Conservation (phyloP, 2,113 vertebrate species). For the Peucedramus taeniatus region DNA sequence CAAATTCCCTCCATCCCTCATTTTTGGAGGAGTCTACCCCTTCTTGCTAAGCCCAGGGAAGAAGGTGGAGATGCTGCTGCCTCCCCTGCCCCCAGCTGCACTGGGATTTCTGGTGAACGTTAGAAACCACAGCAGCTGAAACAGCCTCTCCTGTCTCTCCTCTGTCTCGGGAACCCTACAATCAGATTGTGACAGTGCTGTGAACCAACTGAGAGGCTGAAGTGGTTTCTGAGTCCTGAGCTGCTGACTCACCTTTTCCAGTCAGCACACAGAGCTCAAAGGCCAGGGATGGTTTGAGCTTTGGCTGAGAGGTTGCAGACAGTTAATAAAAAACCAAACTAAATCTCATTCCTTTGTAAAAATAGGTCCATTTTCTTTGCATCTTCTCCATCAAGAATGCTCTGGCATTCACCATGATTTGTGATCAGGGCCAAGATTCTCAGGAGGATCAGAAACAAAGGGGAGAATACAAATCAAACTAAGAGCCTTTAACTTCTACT, state of each 20-base stretch:
- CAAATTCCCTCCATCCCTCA: neutral
- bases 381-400: neutral
- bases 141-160: accelerated
- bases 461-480: neutral
- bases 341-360: neutral
- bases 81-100: neutral
- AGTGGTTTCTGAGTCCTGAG: neutral
- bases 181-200: neutral
- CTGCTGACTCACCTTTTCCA: slow-evolving; percentile 31
- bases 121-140: neutral
- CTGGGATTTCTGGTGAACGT: neutral
- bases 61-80: neutral
- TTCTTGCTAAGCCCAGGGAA: neutral
- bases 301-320: neutral
- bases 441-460: neutral
- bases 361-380: neutral
- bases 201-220: neutral
- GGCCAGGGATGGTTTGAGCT: neutral
- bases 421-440: neutral
- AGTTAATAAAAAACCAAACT: neutral
- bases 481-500: neutral
- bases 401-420: neutral
- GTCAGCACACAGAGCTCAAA: neutral
- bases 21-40: neutral
- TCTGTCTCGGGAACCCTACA: accelerated